Evolutionary conservation across 1,140 invertebrate genomes (phyloP), one percentile per base, ranked within the genome.

Genomic region (Glomeris maerens): DNA sequence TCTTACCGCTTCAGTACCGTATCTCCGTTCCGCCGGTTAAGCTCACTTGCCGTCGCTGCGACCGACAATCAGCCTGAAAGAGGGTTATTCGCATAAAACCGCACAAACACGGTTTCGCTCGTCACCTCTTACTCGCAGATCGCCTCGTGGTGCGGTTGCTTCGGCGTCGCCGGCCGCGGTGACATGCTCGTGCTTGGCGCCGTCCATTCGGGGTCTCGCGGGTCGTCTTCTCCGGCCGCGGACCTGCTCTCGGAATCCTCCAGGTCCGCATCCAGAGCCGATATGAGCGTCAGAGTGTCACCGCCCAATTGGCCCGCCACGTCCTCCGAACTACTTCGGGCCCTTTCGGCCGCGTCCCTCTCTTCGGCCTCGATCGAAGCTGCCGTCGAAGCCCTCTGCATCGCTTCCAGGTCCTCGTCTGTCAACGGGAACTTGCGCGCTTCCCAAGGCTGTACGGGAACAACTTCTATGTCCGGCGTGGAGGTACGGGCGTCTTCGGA

Each of bases 121-220:
- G n/a, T n/a, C n/a, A n/a, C n/a, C n/a, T n/a, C n/a, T n/a, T n/a
- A n/a, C n/a, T n/a, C n/a, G n/a, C n/a, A n/a, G n/a, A n/a, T n/a
- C n/a, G n/a, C n/a, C n/a, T n/a, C n/a, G n/a, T n/a, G n/a, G n/a
- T n/a, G n/a, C n/a, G n/a, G n/a, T n/a, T n/a, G n/a, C n/a, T n/a
- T n/a, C n/a, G n/a, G n/a, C n/a, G n/a, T n/a, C n/a, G n/a, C n/a
- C n/a, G n/a, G n/a, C n/a, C n/a, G n/a, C n/a, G n/a, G n/a, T n/a
- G n/a, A n/a, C n/a, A n/a, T n/a, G n/a, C 27, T 21, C 26, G 27
- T 22, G 2, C 50, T 3, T n/a, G 45, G 17, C 7, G 49, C 52
- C 2, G 57, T 64, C 83, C 83, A 87, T 62, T 87, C 83, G 2
- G 78, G 79, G 67, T 87, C 83, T 62, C 84, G 81, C 1, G 81